Percentiles rank a stretch among this genome's conserved stretches.
Evolutionary conservation across 2,113 vertebrate species (phyloP).

Genomic region (Heliornis fulica): DNA sequence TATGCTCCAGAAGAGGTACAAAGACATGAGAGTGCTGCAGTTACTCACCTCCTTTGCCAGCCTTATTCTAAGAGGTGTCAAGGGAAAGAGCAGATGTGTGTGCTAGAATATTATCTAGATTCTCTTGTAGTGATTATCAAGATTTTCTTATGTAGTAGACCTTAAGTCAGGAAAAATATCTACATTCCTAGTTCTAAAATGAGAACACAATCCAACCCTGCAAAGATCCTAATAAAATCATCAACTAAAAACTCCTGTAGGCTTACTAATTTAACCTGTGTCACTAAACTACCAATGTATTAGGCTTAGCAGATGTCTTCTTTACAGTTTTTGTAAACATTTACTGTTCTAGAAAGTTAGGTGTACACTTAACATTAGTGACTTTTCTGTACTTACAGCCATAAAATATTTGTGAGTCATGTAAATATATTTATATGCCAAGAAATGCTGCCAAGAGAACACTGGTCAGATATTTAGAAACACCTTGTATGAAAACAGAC

Average conservation of each 20-base stretch:
- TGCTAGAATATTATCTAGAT: background rate
- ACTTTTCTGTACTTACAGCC: background rate
- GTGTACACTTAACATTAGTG: background rate
- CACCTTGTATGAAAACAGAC: background rate
- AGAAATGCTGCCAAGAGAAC: background rate
- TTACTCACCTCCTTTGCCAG: background rate
- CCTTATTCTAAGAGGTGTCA: background rate
- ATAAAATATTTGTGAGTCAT: background rate
- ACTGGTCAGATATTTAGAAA: background rate
- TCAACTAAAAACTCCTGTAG: background rate
- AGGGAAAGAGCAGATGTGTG: background rate
- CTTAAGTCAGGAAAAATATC: background rate
- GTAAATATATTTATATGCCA: background rate
- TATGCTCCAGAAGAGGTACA: background rate
- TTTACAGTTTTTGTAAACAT: slow-evolving; percentile 25
- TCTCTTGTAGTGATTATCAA: background rate
- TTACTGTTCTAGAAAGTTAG: background rate
- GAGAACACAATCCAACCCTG: background rate
- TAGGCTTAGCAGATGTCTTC: slow-evolving; percentile 14
- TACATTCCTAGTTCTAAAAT: background rate
- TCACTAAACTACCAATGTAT: background rate
- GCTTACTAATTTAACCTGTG: background rate
- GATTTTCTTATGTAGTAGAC: background rate
- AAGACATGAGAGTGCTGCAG: background rate
- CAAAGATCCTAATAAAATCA: background rate